Percentiles rank a stretch among this genome's conserved stretches.
Conservation (phyloP, 2,888 invertebrate species). For the Callosobruchus maculatus region DNA sequence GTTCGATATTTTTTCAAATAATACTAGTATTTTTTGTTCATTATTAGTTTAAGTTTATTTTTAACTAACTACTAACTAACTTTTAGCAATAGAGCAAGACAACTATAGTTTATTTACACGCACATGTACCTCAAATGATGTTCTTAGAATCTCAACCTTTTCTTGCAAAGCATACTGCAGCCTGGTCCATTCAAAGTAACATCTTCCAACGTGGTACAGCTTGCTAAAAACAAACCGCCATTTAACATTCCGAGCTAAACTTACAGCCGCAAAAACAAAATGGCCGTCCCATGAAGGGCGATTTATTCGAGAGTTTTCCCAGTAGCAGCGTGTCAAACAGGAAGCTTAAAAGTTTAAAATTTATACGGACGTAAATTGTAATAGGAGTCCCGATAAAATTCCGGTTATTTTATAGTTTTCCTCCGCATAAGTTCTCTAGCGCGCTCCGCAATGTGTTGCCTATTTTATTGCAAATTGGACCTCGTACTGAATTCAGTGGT, state of each 20-base stretch:
- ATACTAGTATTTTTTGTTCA: too few relatives aligned
- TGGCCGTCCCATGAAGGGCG: background rate
- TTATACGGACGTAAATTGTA: background rate
- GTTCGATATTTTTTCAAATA: too few relatives aligned
- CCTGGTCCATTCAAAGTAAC: too few relatives aligned
- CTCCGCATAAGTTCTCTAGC: constrained; percentile 8
- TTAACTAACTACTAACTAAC: too few relatives aligned
- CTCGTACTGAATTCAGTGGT: constrained; percentile 7
- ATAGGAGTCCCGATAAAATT: constrained; percentile 14
- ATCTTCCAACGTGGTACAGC: too few relatives aligned
- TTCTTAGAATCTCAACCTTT: too few relatives aligned
- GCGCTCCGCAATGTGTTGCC: constrained; percentile 12
- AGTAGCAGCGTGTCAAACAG: background rate
- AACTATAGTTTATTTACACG: too few relatives aligned
- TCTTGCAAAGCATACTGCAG: too few relatives aligned
- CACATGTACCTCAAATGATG: too few relatives aligned
- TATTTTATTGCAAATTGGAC: constrained; percentile 20
- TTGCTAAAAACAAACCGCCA: background rate
- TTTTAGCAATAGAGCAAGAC: too few relatives aligned
- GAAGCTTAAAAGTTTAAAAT: background rate
- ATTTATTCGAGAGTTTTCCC: background rate
- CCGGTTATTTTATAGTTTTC: constrained; percentile 13
- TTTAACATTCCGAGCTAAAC: background rate
- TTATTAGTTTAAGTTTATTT: too few relatives aligned
- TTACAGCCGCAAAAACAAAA: background rate